phyloP scores from a whole-genome alignment of 2,113 vertebrate genomes.

The Trinectes maculatus region DNA sequence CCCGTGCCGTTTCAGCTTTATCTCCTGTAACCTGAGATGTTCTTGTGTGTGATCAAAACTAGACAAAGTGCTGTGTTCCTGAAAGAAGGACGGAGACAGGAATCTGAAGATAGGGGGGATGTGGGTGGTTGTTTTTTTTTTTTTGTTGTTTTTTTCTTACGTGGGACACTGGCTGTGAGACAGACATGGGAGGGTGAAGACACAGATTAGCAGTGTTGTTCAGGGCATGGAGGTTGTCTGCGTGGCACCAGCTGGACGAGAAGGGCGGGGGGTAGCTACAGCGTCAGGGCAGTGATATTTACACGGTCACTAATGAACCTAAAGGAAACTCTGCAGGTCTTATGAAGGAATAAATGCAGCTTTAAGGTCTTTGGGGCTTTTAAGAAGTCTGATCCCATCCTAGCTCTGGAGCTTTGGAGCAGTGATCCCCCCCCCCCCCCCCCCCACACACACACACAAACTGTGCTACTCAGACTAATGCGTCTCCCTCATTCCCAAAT shows the following conservation, averaged over 20 bases:
- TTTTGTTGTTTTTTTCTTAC: no score
- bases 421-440: no score
- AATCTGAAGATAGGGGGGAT: slow-evolving; percentile 5
- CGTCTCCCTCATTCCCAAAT: not conserved
- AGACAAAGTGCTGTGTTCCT: slow-evolving; percentile 11
- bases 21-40: slow-evolving; percentile 34
- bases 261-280: slow-evolving; percentile 33
- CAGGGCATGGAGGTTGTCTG: slow-evolving; percentile 63
- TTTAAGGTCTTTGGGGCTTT: slow-evolving; percentile 59
- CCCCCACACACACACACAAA: not conserved
- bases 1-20: slow-evolving; percentile 19
- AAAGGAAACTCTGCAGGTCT: slow-evolving; percentile 42
- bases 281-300: slow-evolving; percentile 43
- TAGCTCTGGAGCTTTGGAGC: slow-evolving; percentile 65
- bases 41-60: slow-evolving; percentile 18
- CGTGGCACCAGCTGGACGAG: slow-evolving; percentile 36
- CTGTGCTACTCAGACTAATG: no score
- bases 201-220: slow-evolving; percentile 55
- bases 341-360: slow-evolving; percentile 53
- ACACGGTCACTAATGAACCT: slow-evolving; percentile 58
- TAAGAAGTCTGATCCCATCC: slow-evolving; percentile 65
- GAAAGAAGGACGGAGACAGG: slow-evolving; percentile 7
- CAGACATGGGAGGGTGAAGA: slow-evolving; percentile 25
- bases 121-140: slow-evolving; percentile 40
- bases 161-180: slow-evolving; percentile 50